Base-by-base conservation (phyloP, 2,888 invertebrate genomes). In the Phasia obesa region DNA sequence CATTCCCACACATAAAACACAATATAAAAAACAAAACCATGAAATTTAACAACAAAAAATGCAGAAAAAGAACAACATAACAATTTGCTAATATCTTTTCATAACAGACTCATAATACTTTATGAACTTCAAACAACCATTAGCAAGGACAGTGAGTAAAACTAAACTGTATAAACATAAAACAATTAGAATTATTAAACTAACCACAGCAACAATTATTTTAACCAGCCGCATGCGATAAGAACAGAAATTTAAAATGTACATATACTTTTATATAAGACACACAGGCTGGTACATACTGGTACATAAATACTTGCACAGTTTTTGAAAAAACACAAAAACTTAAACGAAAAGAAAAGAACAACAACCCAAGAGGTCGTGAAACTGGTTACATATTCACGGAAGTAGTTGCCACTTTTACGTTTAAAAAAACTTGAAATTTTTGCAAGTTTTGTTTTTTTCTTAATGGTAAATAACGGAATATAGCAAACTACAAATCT, bases 201-300 rank as follows among this genome's bases (percentile, higher is more conserved):
- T 70, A 79, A 79, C 79, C 78, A 67, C 82, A 82, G 65, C 79
- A 74, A 79, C 78, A 79, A 79, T 79, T 82, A 82, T 75, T 74
- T 75, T 70, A 75, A 67, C 62, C 59, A 65, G 57, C 67, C 73
- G 49, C 73, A 74, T 51, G 27, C 64, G 74, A 82, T 82, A 65
- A 74, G 64, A 47, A 64, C 35, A 64, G 74, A 65, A 70, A 55
- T 74, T 79, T 70, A 42, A 62, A 71, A 75, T 47, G 21, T 21
- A 69, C 38, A 77, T 21, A 65, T 2, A 57, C 21, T 13, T 11
- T 5, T 31, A 9, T 35, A 35, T 5, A 42, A 13, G 23, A 77
- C 7, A 53, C 42, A 42, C 11, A 42, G 42, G 7, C 7, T 2
- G 0, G 27, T n/a, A 35, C 13, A 57, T 6, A 13, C 6, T 6